Evolutionary conservation across 2,888 invertebrate species (phyloP).

Genomic region (Vandiemenella viatica): DNA sequence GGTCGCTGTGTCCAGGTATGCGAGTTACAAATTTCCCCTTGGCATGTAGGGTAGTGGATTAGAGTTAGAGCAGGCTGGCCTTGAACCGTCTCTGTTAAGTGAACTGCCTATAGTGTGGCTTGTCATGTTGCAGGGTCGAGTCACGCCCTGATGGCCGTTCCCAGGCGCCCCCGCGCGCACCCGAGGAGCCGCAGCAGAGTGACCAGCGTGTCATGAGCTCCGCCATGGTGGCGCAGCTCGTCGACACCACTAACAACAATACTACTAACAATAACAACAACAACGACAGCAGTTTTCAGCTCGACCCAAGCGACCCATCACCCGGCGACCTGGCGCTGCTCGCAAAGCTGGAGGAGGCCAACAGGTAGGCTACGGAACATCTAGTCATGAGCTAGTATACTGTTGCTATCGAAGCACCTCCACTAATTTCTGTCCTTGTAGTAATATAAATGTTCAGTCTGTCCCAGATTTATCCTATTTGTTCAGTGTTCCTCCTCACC

Average conservation of each 20-base stretch:
- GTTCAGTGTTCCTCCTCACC: too few relatives aligned
- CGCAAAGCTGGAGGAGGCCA: conserved; percentile 91
- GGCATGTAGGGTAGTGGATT: too few relatives aligned
- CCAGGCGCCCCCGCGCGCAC: neutral
- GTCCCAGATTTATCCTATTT: too few relatives aligned
- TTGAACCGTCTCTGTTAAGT: too few relatives aligned
- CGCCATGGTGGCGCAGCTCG: conserved; percentile 17
- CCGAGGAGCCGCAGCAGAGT: neutral
- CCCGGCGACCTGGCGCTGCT: conserved; percentile 73
- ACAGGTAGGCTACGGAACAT: too few relatives aligned
- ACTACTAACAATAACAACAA: conserved; percentile 16
- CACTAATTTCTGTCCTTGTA: neutral
- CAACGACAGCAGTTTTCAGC: conserved; percentile 8
- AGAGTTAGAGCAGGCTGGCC: too few relatives aligned
- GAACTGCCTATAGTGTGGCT: too few relatives aligned
- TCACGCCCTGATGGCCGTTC: neutral
- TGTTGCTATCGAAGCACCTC: neutral
- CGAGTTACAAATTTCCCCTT: too few relatives aligned
- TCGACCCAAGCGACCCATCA: conserved; percentile 18
- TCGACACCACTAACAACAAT: neutral
- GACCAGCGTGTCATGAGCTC: conserved; percentile 15
- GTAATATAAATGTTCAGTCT: too few relatives aligned
- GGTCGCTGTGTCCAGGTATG: too few relatives aligned
- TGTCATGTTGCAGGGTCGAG: neutral
- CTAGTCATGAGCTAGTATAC: too few relatives aligned